These are phyloP conservation scores for Barnardius zonarius DNA, from an alignment of 2,113 vertebrate genomes.

Conservation along the genomic window DNA sequence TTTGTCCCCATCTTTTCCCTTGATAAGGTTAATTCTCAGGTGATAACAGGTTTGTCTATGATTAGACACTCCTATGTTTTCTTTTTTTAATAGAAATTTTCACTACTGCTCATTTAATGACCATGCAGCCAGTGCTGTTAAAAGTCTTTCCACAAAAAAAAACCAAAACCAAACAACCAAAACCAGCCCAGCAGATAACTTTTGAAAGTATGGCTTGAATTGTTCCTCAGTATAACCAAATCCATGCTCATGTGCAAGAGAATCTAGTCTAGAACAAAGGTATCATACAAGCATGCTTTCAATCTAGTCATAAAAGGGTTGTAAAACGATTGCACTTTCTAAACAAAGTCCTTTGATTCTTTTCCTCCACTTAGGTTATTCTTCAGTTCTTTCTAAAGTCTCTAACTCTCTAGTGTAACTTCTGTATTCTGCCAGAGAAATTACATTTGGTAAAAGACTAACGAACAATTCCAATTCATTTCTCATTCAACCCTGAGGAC, in stretches of 20 bases:
- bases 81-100: background rate
- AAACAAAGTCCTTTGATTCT: background rate
- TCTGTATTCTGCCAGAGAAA: background rate
- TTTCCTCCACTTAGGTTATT: background rate
- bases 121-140: background rate
- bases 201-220: background rate
- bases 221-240: background rate
- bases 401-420: background rate
- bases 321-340: background rate
- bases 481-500: background rate
- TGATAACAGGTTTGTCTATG: background rate
- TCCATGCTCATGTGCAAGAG: background rate
- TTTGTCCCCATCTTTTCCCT: slow-evolving; percentile 2
- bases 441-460: background rate
- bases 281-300: background rate
- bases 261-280: background rate
- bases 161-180: background rate
- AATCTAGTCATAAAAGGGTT: background rate
- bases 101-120: background rate
- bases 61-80: background rate
- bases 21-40: background rate
- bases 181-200: background rate
- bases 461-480: background rate
- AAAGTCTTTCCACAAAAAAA: background rate
- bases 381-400: background rate